Evolutionary conservation across 23 tunicate species (phyloP), one percentile per base, ranked within the genome.

Genomic region (Clavelina lepadiformis): DNA sequence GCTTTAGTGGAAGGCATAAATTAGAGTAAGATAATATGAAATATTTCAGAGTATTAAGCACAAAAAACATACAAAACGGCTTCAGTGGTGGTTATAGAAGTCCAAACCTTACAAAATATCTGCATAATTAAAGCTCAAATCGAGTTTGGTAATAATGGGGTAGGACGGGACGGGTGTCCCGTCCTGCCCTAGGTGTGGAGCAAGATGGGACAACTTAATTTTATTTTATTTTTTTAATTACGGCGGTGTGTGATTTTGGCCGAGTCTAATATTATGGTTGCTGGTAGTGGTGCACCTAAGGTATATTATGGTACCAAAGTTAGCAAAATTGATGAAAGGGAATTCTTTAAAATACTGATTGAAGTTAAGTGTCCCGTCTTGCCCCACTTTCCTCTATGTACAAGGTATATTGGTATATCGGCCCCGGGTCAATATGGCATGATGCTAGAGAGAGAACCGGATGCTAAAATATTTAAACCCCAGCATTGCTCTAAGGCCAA

Each of bases 321-420:
- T 15, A 41, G 49, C 49, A 8, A 41, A 41, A 41, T 8, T 41
- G 11, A 8, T 8, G 15, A 41, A 11, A 11, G 11, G 13, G 15
- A 41, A 15, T 11, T 41, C 11, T 8, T 8, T 15, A 41, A 41
- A 41, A 28, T 5, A 24, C 29, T 18, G 31, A 58, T 28, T 58
- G 6, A 58, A 28, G 22, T 18, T 18, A 11, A 18, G 7, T 53
- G 59, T 53, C 23, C n/a, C 23, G 18, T 7, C 35, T 58, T 58
- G 65, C 65, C 65, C 65, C 36, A 58, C 65, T n/a, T 58, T 58
- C 65, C 65, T 38, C 36, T 58, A 58, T 11, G 15, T 41, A 15
- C n/a, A n/a, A n/a, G n/a, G n/a, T n/a, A n/a, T n/a, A n/a, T n/a
- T n/a, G n/a, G n/a, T n/a, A n/a, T n/a, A n/a, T n/a, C n/a, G n/a